phyloP scores from a whole-genome alignment of 1,140 invertebrate species.

The Polyergus mexicanus region DNA sequence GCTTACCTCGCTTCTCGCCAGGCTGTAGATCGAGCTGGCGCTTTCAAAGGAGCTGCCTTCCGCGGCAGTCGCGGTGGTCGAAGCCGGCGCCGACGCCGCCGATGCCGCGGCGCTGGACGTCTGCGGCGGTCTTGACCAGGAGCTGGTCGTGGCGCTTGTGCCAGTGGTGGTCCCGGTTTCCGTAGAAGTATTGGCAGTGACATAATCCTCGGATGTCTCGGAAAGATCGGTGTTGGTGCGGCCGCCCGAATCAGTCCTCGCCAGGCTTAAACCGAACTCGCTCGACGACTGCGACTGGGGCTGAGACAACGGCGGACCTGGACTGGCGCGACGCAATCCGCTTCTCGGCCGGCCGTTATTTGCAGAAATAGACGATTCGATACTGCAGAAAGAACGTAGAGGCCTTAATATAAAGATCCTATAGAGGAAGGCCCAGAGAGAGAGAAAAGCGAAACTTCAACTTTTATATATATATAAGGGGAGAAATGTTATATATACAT shows the following conservation, averaged over 20 bases:
- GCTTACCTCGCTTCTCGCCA: constrained; percentile 90
- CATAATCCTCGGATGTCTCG: constrained; percentile 95
- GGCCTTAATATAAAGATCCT: background rate
- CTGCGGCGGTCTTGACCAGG: constrained; percentile 82
- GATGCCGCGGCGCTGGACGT: constrained; percentile 81
- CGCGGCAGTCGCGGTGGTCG: constrained; percentile 87
- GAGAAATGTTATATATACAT: background rate
- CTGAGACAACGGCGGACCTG: constrained; percentile 79
- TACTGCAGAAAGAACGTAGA: constrained; percentile 32
- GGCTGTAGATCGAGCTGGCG: constrained; percentile 92
- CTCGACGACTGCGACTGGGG: constrained; percentile 85
- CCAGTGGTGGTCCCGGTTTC: constrained; percentile 88
- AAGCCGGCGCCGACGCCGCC: constrained; percentile 85
- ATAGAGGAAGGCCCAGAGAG: background rate
- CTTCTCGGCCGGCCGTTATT: constrained; percentile 80
- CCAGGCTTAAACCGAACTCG: constrained; percentile 85
- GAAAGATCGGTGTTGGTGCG: constrained; percentile 92
- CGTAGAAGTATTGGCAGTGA: constrained; percentile 94
- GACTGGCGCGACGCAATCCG: constrained; percentile 82
- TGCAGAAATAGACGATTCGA: constrained; percentile 69
- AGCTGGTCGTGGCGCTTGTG: constrained; percentile 84
- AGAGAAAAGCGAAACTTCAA: background rate
- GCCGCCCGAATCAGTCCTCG: constrained; percentile 91
- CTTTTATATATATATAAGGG: background rate
- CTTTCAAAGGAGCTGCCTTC: constrained; percentile 94